Base-by-base conservation (phyloP, 2,888 invertebrate genomes). In the Tribolium freemani region DNA sequence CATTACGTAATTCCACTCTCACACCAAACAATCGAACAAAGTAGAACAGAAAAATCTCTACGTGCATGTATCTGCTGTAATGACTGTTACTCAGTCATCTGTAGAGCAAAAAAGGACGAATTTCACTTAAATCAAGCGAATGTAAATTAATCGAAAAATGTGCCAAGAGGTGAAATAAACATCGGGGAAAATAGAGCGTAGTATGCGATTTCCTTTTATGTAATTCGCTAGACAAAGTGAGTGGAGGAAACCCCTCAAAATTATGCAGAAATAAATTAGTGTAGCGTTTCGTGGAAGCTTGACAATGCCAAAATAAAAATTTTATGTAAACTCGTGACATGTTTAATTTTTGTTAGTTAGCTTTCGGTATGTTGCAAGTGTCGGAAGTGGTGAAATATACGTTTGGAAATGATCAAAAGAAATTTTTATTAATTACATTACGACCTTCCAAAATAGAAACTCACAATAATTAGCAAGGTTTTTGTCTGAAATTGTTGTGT, bases 201-300 rank as follows among this genome's bases (percentile, higher is more conserved):
- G 16, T 63, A 69, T 46, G n/a, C 13, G 56, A 69, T 31, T 69
- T 69, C 69, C 69, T 69, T 54, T 69, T 69, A 46, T 38, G 56
- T 31, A 69, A 69, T 69, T 48, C 11, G n/a, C 13, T 51, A 38
- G 20, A 60, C 45, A 45, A 31, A 51, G 51, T 63, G 51, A 61
- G 50, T 61, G 61, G 26, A 44, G 58, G 58, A 61, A 53, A 38
- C 10, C 51, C 3, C n/a, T 64, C 30, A 56, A 66, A 56, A 56
- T 54, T 20, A 54, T 54, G 6, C 6, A 56, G 45, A n/a, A 56
- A 57, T 6, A 53, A 69, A 58, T 58, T 56, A 45, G 38, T 64
- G 48, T 11, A 48, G 9, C 5, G 8, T 26, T 63, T 26, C 60
- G 26, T 26, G 9, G 30, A 11, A 63, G 13, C 38, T 26, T 50